These are phyloP conservation scores for Deroplatys truncata DNA, from an alignment of 2,888 invertebrate genomes.

Conservation along the genomic window DNA sequence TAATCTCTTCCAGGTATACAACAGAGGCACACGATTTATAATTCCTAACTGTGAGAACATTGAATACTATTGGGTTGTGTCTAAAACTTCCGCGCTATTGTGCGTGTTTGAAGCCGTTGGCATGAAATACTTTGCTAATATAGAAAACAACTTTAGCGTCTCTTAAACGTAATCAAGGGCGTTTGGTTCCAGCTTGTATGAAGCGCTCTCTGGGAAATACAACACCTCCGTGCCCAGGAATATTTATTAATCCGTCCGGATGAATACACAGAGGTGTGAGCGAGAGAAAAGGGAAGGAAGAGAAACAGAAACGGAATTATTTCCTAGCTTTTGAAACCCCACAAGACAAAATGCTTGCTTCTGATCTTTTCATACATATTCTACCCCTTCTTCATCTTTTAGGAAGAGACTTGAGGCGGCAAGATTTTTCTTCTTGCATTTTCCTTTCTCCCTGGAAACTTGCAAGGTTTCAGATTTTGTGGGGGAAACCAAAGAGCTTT, in stretches of 20 bases:
- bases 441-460: background rate
- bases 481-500: background rate
- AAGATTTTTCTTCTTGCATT: background rate
- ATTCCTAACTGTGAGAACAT: too few relatives aligned
- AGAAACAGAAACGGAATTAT: constrained; percentile 12
- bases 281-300: background rate
- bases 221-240: constrained; percentile 6
- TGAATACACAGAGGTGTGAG: background rate
- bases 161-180: background rate
- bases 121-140: too few relatives aligned
- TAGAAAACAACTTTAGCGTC: too few relatives aligned
- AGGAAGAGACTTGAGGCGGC: background rate
- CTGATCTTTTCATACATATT: background rate
- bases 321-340: background rate
- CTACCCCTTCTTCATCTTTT: background rate
- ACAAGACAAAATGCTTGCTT: background rate
- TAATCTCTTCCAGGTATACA: too few relatives aligned
- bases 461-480: background rate
- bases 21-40: too few relatives aligned
- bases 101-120: too few relatives aligned
- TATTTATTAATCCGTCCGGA: constrained; percentile 26
- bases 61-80: too few relatives aligned
- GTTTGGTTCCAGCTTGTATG: background rate
- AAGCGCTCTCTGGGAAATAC: background rate
- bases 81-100: too few relatives aligned